These are phyloP conservation scores for Ostrea denselamellosa DNA, from an alignment of 1,140 invertebrate genomes.

Conservation along the genomic window DNA sequence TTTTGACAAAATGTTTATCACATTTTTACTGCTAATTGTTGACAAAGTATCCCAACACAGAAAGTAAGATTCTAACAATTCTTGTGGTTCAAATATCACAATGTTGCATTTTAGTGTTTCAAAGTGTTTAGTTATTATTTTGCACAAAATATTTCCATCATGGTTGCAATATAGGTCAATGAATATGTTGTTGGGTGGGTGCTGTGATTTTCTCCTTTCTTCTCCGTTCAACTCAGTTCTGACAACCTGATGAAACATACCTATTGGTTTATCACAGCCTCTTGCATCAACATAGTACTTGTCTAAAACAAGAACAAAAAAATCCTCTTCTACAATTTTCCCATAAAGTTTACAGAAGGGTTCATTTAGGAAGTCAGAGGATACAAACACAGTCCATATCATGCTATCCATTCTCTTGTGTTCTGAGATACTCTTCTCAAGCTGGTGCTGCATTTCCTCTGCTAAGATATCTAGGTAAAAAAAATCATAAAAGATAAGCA, in stretches of 20 bases:
- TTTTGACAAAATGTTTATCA: neutral
- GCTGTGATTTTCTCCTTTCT: neutral
- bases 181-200: neutral
- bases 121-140: conserved; percentile 28
- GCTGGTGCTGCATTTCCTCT: too few species aligned
- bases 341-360: neutral
- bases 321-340: neutral
- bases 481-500: too few species aligned
- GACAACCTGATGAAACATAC: neutral
- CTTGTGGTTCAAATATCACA: conserved; percentile 55
- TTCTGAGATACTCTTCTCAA: neutral
- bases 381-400: conserved; percentile 1
- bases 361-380: neutral
- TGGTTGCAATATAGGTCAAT: neutral
- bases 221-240: neutral
- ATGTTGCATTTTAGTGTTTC: conserved; percentile 41
- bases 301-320: neutral
- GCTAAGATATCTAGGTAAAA: too few species aligned
- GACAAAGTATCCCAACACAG: conserved; percentile 33
- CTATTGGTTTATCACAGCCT: conserved; percentile 1
- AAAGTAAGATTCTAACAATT: conserved; percentile 56
- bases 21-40: conserved; percentile 16
- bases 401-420: neutral
- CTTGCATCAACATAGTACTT: neutral
- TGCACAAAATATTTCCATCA: conserved; percentile 44